Conservation (phyloP, 2,888 invertebrate species). For the Alviniconcha strummeri region DNA sequence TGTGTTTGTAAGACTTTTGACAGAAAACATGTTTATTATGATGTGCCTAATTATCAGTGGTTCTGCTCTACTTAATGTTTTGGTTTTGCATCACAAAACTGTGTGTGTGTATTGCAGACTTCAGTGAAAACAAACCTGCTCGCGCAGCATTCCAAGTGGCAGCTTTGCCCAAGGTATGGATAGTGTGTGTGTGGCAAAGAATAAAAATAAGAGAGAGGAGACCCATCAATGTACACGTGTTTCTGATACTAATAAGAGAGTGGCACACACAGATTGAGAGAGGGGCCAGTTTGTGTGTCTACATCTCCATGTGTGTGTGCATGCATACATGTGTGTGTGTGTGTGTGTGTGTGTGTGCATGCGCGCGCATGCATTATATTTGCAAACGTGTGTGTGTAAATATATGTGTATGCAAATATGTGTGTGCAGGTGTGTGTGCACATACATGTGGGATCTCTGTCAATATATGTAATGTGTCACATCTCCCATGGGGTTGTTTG, state of each 20-base stretch:
- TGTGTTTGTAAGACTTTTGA: too few relatives aligned
- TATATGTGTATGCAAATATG: background rate
- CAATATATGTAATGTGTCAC: too few relatives aligned
- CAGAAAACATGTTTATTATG: too few relatives aligned
- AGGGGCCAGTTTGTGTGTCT: background rate
- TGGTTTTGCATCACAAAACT: too few relatives aligned
- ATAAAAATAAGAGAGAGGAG: background rate
- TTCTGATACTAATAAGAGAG: background rate
- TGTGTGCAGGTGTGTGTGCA: too few relatives aligned
- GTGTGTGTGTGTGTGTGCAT: background rate
- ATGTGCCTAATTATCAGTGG: too few relatives aligned
- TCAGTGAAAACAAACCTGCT: constrained; percentile 86
- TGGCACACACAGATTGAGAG: background rate
- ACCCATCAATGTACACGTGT: background rate
- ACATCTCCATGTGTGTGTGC: background rate
- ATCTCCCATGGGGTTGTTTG: background rate
- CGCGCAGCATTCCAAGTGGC: constrained; percentile 86
- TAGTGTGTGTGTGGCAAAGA: background rate
- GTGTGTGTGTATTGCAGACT: constrained; percentile 78
- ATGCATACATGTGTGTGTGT: too few relatives aligned
- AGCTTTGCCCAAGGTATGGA: background rate
- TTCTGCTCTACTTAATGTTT: too few relatives aligned
- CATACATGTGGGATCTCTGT: too few relatives aligned
- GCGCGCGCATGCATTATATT: too few relatives aligned
- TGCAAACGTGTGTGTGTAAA: background rate